A percentile compares a stretch with the other conserved stretches of the same genome.
Evolutionary conservation across 2,113 vertebrate genomes (phyloP).

Genomic region (Nycticebus coucang): DNA sequence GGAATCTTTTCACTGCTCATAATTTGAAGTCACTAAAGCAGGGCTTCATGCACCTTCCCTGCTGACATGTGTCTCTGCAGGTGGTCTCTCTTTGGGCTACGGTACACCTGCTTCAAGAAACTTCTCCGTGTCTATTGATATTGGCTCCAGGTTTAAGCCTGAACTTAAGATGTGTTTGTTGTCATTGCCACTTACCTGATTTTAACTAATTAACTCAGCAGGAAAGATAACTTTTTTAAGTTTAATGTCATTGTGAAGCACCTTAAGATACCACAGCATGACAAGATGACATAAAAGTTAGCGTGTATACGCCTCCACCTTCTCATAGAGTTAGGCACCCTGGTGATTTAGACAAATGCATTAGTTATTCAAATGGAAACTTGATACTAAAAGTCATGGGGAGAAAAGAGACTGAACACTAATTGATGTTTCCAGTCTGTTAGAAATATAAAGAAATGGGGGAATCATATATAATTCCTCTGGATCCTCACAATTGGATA

Average conservation of each 20-base stretch:
- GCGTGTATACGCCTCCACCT: constrained; percentile 16
- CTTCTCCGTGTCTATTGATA: constrained; percentile 44
- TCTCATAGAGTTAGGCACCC: constrained; percentile 67
- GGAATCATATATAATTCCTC: constrained; percentile 22
- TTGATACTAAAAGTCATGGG: constrained; percentile 58
- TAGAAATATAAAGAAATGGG: constrained; percentile 55
- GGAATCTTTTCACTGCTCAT: background rate
- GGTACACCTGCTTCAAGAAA: constrained; percentile 58
- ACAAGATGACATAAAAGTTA: constrained; percentile 77
- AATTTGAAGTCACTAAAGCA: constrained; percentile 54
- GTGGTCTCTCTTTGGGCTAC: constrained; percentile 46
- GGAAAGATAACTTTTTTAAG: constrained; percentile 71
- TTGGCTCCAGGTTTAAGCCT: constrained; percentile 51
- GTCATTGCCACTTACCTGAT: constrained; percentile 65
- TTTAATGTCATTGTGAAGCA: constrained; percentile 72
- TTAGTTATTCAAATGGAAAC: constrained; percentile 74
- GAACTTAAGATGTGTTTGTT: constrained; percentile 71
- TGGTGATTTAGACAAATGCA: constrained; percentile 71
- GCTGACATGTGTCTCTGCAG: constrained; percentile 42
- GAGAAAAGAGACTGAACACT: constrained; percentile 63
- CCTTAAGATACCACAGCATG: constrained; percentile 74
- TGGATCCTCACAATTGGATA: background rate
- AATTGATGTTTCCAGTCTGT: constrained; percentile 64
- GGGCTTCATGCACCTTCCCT: background rate
- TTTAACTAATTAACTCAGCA: constrained; percentile 79